phyloP scores from a whole-genome alignment of 2,113 vertebrate genomes.

The Ranitomeya variabilis region DNA sequence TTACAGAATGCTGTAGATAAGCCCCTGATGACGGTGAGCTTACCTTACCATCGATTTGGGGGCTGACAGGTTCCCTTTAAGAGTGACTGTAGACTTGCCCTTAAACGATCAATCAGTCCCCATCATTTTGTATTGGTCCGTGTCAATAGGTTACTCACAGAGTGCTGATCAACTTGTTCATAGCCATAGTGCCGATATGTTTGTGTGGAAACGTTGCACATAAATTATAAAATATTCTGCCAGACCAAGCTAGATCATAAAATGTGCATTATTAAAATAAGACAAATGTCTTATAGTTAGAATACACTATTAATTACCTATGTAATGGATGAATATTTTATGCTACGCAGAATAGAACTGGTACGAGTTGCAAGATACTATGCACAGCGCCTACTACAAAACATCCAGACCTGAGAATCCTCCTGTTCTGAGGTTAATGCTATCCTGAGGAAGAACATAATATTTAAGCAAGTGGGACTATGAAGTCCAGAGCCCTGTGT shows the following conservation, averaged over 20 bases:
- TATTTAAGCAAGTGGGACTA: not conserved
- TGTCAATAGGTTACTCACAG: too few relatives aligned
- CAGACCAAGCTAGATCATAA: not conserved
- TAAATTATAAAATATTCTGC: not conserved
- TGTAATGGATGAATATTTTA: not conserved
- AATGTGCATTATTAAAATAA: not conserved
- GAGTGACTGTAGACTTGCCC: too few relatives aligned
- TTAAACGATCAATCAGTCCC: too few relatives aligned
- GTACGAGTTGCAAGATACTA: not conserved
- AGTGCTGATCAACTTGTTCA: too few relatives aligned
- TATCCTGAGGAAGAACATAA: not conserved
- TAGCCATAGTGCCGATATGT: too few relatives aligned
- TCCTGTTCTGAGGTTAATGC: not conserved
- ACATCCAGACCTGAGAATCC: not conserved
- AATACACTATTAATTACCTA: not conserved
- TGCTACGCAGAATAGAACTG: not conserved
- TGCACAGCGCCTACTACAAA: not conserved
- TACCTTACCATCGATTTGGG: too few relatives aligned
- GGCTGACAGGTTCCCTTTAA: too few relatives aligned
- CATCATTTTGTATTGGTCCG: too few relatives aligned
- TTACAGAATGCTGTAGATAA: too few relatives aligned
- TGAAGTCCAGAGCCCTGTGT: slow-evolving; percentile 2
- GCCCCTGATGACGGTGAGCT: too few relatives aligned
- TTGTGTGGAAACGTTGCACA: not conserved
- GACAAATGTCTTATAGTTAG: not conserved